These are phyloP conservation scores for Proteles cristata DNA, from an alignment of 2,113 vertebrate species.

Conservation along the genomic window DNA sequence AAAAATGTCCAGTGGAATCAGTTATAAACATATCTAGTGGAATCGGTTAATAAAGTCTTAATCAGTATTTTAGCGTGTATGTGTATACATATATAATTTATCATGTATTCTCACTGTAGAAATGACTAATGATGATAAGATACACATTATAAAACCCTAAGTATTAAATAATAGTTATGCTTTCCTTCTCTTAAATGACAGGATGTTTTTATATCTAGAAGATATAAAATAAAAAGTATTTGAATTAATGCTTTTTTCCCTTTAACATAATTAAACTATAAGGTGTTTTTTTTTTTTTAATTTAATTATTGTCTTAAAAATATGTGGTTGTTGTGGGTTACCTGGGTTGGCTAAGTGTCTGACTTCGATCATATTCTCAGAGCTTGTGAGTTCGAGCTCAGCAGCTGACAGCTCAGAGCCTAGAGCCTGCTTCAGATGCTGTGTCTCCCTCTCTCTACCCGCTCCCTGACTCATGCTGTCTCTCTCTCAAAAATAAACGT, in stretches of 20 bases:
- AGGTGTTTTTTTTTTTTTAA: neutral
- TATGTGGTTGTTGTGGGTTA: neutral
- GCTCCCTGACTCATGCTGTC: too few species aligned
- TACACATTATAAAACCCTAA: neutral
- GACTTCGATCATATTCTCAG: neutral
- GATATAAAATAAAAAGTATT: neutral
- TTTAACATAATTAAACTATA: neutral
- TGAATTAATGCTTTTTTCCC: neutral
- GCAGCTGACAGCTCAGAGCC: too few species aligned
- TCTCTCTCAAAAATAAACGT: neutral
- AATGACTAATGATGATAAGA: conserved; percentile 24
- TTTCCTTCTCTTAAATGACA: neutral
- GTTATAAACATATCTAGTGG: neutral
- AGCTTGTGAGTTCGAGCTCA: neutral
- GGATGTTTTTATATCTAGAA: neutral
- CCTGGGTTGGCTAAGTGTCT: neutral
- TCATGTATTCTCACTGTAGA: neutral
- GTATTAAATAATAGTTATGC: conserved; percentile 5
- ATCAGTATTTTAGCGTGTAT: neutral
- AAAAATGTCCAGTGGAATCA: neutral
- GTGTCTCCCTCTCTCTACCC: neutral
- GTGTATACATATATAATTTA: neutral
- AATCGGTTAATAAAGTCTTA: neutral
- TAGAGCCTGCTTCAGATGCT: neutral
- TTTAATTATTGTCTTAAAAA: conserved; percentile 18